Conservation (phyloP, 2,888 invertebrate genomes). For the Carterocephalus palaemon region DNA sequence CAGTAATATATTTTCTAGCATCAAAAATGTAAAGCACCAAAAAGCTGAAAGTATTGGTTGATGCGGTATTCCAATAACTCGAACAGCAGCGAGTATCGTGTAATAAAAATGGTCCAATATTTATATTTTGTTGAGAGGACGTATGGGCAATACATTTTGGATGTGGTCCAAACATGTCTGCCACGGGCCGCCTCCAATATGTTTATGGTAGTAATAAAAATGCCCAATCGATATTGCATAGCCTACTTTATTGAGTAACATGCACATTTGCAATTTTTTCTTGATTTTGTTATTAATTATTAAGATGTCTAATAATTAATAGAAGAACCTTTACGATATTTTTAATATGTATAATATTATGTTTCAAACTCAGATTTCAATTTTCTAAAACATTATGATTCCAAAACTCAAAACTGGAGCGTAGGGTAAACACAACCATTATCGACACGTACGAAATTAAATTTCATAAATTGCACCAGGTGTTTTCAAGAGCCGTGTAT, state of each 20-base stretch:
- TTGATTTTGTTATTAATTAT: too few species aligned
- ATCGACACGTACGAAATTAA: constrained; percentile 38
- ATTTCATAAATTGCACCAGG: constrained; percentile 42
- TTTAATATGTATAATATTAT: too few species aligned
- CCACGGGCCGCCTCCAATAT: constrained; percentile 14
- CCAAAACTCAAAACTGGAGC: constrained; percentile 14
- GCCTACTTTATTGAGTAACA: constrained; percentile 3
- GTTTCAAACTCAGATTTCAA: background rate
- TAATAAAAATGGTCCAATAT: constrained; percentile 17
- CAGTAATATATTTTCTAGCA: too few species aligned
- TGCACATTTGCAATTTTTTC: too few species aligned
- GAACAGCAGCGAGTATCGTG: constrained; percentile 1
- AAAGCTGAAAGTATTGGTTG: too few species aligned
- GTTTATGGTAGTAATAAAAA: constrained; percentile 18
- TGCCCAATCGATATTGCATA: constrained; percentile 6
- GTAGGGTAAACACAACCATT: constrained; percentile 23
- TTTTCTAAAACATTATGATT: constrained; percentile 10
- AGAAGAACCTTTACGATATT: too few species aligned
- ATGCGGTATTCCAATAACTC: constrained; percentile 10
- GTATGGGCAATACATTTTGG: constrained; percentile 18
- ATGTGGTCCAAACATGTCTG: constrained; percentile 14
- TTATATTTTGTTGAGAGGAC: constrained; percentile 20
- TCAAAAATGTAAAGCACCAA: too few species aligned
- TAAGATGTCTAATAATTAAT: too few species aligned
- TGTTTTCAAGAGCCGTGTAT: constrained; percentile 40